Evolutionary conservation across 2,797 vertebrate genomes (phyloP).

Genomic region (Menidia menidia): DNA sequence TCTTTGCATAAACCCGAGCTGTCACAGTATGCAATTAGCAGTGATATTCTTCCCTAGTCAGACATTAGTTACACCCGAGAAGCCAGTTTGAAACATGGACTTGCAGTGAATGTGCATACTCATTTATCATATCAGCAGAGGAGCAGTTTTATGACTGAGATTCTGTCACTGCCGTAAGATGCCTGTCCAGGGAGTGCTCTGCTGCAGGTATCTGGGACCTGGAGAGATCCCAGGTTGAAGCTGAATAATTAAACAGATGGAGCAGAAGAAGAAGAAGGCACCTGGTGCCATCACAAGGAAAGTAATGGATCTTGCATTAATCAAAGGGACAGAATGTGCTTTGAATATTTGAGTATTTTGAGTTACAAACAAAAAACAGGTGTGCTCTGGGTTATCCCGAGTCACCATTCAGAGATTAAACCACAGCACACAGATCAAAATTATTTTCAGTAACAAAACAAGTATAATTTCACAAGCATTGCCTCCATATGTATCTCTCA

Average conservation of each 20-base stretch:
- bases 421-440: slow-evolving; percentile 8
- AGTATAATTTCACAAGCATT: slow-evolving; percentile 5
- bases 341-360: slow-evolving; percentile 35
- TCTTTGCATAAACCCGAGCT: slow-evolving; percentile 47
- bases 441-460: slow-evolving; percentile 6
- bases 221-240: slow-evolving; percentile 61
- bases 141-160: slow-evolving; percentile 55
- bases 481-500: not conserved
- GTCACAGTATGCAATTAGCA: slow-evolving; percentile 66
- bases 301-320: slow-evolving; percentile 65
- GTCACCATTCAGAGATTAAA: slow-evolving; percentile 2
- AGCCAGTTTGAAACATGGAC: slow-evolving; percentile 39
- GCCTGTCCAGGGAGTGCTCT: slow-evolving; percentile 58
- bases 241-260: slow-evolving; percentile 79
- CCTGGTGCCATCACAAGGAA: slow-evolving; percentile 68
- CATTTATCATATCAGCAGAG: slow-evolving; percentile 59
- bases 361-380: slow-evolving; percentile 35
- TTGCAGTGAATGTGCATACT: slow-evolving; percentile 31
- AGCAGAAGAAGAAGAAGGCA: slow-evolving; percentile 68
- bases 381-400: slow-evolving; percentile 13
- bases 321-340: slow-evolving; percentile 44
- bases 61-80: slow-evolving; percentile 60
- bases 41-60: slow-evolving; percentile 63
- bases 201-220: slow-evolving; percentile 55
- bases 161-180: slow-evolving; percentile 53